Evolutionary conservation across 92 coral and sea anemone species (phyloP), one percentile per base, ranked within the genome.

Genomic region (Porites rus): DNA sequence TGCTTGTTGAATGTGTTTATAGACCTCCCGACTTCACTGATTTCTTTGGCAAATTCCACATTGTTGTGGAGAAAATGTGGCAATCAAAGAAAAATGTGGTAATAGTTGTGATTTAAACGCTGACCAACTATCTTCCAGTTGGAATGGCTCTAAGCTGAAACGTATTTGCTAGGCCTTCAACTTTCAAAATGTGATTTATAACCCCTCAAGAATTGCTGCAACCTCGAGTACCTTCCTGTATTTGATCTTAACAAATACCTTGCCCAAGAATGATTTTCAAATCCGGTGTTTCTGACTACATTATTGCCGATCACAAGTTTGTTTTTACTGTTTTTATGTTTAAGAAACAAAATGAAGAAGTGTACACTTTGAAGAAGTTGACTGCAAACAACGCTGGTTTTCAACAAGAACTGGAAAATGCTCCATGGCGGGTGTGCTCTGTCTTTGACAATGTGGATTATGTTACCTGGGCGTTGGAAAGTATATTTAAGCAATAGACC

Each of bases 251-350:
- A 73, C 77, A 14, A 16, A 73, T 51, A 73, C 28, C n/a, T 18
- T 11, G 7, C 77, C 61, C 7, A 82, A 82, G 19, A 64, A 22
- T 22, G 24, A 22, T 82, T 16, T 53, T 54, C 50, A 63, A 10
- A 59, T 73, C 86, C 31, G 86, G 74, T 52, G 86, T 82, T 69
- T 10, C 56, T 8, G 68, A 82, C 24, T 71, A 10, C 58, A 43
- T 11, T 52, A 82, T 82, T 71, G 86, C 86, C 18, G 86, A 82
- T 75, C 86, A 71, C 86, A 82, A 82, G 50, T 82, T 82, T 71
- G 65, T 69, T 82, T 82, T 52, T 71, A 31, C 78, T 82, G 65
- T 69, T 82, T 65, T 62, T 25, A 82, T 69, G 59, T 22, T 70
- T 21, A 82, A 52, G 52, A 59, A 62, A 69, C n/a, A 25, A 64